Percentiles rank a stretch among this genome's conserved stretches.
These are phyloP conservation scores for Sclerodermus sp. DNA, from an alignment of 2,888 invertebrate genomes.

Conservation along the genomic window DNA sequence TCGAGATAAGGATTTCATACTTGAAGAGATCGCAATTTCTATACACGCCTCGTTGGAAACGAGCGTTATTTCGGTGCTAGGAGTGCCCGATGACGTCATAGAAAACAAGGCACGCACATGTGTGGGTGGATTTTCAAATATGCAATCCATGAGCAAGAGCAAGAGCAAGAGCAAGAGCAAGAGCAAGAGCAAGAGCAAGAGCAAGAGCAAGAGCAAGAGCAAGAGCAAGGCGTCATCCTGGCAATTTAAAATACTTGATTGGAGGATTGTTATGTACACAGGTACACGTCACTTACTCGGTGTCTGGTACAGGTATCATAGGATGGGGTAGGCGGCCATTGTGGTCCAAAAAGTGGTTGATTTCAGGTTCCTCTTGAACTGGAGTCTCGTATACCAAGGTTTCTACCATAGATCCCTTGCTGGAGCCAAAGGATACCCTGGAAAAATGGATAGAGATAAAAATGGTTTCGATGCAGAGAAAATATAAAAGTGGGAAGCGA, in stretches of 20 bases:
- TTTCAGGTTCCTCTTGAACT: conserved; percentile 78
- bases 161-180: too few species aligned
- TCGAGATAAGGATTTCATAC: not conserved
- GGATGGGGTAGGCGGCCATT: conserved; percentile 50
- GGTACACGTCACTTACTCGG: conserved; percentile 45
- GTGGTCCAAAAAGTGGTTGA: conserved; percentile 61
- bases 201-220: too few species aligned
- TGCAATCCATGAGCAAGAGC: too few species aligned
- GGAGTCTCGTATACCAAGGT: conserved; percentile 84
- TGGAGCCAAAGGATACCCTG: conserved; percentile 93
- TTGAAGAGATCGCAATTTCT: not conserved
- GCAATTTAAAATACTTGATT: too few species aligned
- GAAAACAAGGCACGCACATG: conserved; percentile 13
- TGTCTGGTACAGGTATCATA: conserved; percentile 52
- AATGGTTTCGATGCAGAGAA: too few species aligned
- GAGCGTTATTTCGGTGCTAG: conserved; percentile 34
- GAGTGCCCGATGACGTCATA: conserved; percentile 35
- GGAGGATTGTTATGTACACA: too few species aligned
- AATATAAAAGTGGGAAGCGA: too few species aligned
- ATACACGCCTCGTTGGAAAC: conserved; percentile 6
- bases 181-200: too few species aligned
- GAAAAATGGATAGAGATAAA: conserved; percentile 39
- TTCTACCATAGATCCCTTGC: conserved; percentile 93
- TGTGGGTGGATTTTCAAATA: conserved; percentile 12
- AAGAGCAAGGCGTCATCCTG: too few species aligned